phyloP scores from a whole-genome alignment of 2,113 vertebrate genomes.

The Rhinolophus ferrumequinum region DNA sequence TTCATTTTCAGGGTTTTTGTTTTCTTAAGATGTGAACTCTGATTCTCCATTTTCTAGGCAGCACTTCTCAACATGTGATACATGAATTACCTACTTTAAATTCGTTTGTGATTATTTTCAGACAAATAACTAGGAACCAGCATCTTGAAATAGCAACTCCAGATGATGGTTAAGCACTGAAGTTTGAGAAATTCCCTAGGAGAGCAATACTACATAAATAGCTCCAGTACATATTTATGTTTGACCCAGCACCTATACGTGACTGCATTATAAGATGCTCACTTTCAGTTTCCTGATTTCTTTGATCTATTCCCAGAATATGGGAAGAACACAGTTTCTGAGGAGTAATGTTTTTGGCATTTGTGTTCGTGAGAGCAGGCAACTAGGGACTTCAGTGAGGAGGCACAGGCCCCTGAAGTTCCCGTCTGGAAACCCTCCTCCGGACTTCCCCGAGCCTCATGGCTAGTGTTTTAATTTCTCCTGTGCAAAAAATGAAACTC shows the following conservation, averaged over 20 bases:
- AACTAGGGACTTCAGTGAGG: background rate
- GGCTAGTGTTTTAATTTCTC: background rate
- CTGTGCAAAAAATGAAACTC: background rate
- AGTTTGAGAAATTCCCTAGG: slow-evolving; percentile 14
- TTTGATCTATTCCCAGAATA: background rate
- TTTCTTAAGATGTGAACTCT: background rate
- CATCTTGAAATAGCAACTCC: background rate
- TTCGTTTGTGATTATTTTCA: background rate
- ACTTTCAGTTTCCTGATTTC: background rate
- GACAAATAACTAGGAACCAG: background rate
- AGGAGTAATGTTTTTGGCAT: background rate
- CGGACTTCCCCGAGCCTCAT: too few relatives aligned
- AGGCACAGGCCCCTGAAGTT: fast-evolving
- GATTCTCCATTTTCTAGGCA: background rate
- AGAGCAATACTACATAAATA: background rate
- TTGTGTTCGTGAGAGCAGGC: background rate
- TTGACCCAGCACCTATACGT: background rate
- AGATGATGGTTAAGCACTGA: background rate
- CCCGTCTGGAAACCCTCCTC: fast-evolving
- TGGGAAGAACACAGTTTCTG: background rate
- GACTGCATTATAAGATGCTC: background rate
- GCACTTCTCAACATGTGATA: background rate
- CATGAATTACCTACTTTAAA: background rate
- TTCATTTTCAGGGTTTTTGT: background rate
- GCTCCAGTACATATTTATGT: background rate